phyloP scores from a whole-genome alignment of 2,113 vertebrate species.

The Pluvialis apricaria region DNA sequence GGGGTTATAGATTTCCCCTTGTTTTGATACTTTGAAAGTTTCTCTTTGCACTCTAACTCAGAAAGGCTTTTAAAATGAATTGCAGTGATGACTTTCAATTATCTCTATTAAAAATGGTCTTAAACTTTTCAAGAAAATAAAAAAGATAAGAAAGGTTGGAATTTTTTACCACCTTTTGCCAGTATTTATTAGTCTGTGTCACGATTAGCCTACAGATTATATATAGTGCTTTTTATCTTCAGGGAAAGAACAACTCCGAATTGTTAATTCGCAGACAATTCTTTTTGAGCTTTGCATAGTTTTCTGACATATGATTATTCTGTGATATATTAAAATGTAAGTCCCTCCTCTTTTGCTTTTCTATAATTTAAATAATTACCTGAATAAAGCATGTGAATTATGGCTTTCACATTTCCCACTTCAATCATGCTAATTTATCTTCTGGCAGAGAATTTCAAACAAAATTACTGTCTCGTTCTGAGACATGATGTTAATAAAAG shows the following conservation, averaged over 20 bases:
- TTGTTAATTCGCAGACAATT: constrained; percentile 2
- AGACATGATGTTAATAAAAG: constrained; percentile 35
- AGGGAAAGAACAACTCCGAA: neutral
- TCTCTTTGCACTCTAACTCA: neutral
- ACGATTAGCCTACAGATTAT: neutral
- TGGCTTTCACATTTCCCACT: constrained; percentile 32
- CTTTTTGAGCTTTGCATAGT: neutral
- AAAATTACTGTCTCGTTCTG: constrained; percentile 43
- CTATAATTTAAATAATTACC: constrained; percentile 54
- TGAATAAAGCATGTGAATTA: constrained; percentile 52
- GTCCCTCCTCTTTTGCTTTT: constrained; percentile 22
- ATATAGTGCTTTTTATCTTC: neutral
- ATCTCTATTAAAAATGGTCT: neutral
- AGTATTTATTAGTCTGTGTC: neutral
- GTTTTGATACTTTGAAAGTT: neutral
- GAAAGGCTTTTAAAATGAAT: neutral
- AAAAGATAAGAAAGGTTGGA: neutral
- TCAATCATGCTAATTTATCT: constrained; percentile 58
- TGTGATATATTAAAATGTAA: constrained; percentile 24
- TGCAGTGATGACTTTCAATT: neutral
- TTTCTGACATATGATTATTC: constrained; percentile 20
- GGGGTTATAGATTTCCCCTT: neutral
- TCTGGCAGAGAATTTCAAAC: constrained; percentile 42
- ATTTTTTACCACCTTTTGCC: neutral
- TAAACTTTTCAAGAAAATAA: neutral